Evolutionary conservation across 2,888 invertebrate genomes (phyloP).

Genomic region (Meiosimyza platycephala): DNA sequence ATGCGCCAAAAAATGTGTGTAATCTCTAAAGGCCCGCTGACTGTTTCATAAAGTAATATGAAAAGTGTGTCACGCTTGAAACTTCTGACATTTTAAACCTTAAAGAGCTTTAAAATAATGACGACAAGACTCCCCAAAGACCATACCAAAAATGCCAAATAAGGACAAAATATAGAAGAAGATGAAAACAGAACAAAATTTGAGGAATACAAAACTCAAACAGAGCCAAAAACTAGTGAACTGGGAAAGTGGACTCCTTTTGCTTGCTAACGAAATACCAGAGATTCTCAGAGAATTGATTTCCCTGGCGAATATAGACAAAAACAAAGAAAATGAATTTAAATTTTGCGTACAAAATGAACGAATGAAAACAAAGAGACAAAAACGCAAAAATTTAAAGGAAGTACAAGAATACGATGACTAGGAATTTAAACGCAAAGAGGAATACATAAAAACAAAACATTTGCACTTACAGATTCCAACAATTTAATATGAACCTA

Average conservation of each 20-base stretch:
- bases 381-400: neutral
- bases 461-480: neutral
- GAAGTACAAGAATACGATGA: neutral
- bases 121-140: constrained; percentile 5
- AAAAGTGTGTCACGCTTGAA: constrained; percentile 21
- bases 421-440: neutral
- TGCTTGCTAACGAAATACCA: neutral
- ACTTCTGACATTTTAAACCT: constrained; percentile 10
- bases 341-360: neutral
- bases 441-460: neutral
- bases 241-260: neutral
- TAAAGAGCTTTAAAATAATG: constrained; percentile 8
- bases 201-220: neutral
- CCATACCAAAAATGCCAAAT: neutral
- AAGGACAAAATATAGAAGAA: neutral
- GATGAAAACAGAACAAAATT: neutral
- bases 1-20: too few species aligned
- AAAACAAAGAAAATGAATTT: constrained; percentile 9
- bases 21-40: too few species aligned
- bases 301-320: neutral
- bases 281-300: constrained; percentile 1
- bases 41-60: neutral
- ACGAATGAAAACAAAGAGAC: neutral
- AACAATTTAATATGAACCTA: neutral
- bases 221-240: neutral